Evolutionary conservation across 2,113 vertebrate genomes (phyloP).

Genomic region (Prochilodus magdalenae): DNA sequence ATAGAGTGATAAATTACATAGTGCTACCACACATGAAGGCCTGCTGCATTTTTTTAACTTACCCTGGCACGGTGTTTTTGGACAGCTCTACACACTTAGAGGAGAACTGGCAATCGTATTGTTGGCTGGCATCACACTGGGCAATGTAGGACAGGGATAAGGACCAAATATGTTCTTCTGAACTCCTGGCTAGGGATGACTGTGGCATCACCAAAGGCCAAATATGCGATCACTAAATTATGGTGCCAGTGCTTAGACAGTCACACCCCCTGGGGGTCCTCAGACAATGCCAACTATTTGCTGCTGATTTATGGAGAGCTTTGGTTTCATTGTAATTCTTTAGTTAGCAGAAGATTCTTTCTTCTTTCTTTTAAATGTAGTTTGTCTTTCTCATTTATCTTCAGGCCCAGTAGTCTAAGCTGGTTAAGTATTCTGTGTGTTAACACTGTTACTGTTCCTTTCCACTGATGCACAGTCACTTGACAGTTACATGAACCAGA

Average conservation of each 20-base stretch:
- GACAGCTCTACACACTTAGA: no score
- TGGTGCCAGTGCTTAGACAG: background rate
- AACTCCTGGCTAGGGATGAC: background rate
- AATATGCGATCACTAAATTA: background rate
- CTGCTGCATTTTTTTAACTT: no score
- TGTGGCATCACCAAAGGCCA: background rate
- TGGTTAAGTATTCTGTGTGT: background rate
- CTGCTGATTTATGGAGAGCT: no score
- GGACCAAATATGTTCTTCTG: background rate
- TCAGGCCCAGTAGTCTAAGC: background rate
- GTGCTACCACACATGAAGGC: no score
- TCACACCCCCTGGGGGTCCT: background rate
- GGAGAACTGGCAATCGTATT: no score
- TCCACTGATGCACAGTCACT: background rate
- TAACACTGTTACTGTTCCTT: background rate
- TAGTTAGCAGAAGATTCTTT: no score
- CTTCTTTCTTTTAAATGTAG: no score
- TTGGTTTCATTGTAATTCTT: no score
- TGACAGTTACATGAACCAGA: background rate
- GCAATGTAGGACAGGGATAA: background rate
- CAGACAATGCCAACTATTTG: background rate
- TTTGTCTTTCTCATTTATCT: background rate
- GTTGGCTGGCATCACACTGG: no score
- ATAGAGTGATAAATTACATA: no score
- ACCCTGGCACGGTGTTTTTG: no score